Evolutionary conservation across 1,140 invertebrate genomes (phyloP), one percentile per base, ranked within the genome.

Genomic region (Thaumetopoea pityocampa): DNA sequence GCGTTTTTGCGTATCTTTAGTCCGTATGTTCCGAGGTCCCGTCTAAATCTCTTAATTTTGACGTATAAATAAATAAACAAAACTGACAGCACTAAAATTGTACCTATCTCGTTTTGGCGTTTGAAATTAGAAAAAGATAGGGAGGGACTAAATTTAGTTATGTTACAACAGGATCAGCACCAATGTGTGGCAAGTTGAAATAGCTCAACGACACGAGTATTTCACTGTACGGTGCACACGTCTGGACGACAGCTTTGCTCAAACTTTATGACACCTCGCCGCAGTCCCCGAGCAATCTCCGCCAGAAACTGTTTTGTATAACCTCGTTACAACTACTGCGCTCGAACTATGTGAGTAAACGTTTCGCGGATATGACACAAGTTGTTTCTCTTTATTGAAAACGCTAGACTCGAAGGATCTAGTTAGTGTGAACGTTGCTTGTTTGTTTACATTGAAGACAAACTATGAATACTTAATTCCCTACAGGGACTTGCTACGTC

Each of bases 191-290:
- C 34, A 34, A 46, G 38, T 47, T 46, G 54, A 50, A 56, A 57
- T 49, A 53, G 52, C 41, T 51, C 27, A 52, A 47, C 58, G 55
- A 62, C 62, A 66, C 55, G 53, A 63, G 60, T 67, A 67, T 68
- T 67, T 49, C 55, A 51, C n/a, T n/a, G n/a, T n/a, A 57, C 50
- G 43, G 51, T 48, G 56, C 57, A 57, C 63, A 64, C 63, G 65
- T 62, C 64, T 60, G 60, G 51, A 51, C 57, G 46, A 47, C 59
- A 56, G 58, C 46, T 59, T 54, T 49, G 42, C 51, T 46, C 49
- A 66, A 76, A 77, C 55, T 77, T 77, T 76, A 80, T 72, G 66
- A 71, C 66, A 71, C 55, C 60, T 43, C 55, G 57, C 64, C 43
- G 63, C 63, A 65, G 66, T 68, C 58, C 53, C 56, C 29, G 42